These are phyloP conservation scores for Stictonetta naevosa DNA, from an alignment of 2,113 vertebrate genomes.

Conservation along the genomic window DNA sequence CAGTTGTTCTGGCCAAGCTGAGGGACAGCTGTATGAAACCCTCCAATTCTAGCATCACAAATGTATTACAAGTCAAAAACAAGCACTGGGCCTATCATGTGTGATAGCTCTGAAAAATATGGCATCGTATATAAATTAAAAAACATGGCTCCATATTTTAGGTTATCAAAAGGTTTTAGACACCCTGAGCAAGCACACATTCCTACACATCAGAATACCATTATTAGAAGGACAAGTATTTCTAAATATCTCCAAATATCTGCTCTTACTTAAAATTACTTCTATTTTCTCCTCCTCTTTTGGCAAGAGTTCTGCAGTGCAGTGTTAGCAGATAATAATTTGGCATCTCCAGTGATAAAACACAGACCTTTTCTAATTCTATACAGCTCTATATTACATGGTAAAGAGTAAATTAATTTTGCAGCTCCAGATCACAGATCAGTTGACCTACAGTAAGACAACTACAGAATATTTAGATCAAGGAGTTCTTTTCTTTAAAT, in stretches of 20 bases:
- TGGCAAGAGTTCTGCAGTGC: background rate
- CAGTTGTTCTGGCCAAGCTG: background rate
- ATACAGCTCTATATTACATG: background rate
- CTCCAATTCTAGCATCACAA: background rate
- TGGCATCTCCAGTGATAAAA: constrained; percentile 18
- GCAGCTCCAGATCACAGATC: constrained; percentile 9
- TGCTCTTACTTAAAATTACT: background rate
- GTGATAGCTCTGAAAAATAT: background rate
- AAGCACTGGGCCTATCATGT: background rate
- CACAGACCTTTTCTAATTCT: constrained; percentile 6
- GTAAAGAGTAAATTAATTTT: constrained; percentile 20
- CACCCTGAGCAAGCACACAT: background rate
- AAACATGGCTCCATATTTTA: fast-evolving
- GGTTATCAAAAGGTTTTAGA: background rate
- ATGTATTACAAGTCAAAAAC: background rate
- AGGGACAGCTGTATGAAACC: background rate
- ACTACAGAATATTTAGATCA: background rate
- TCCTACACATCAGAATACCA: background rate
- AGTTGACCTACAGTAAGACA: background rate
- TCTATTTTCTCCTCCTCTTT: background rate
- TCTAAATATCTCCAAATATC: background rate
- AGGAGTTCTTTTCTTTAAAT: background rate
- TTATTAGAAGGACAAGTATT: background rate
- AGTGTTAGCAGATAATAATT: background rate
- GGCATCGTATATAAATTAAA: background rate